Conservation (phyloP, 2,888 invertebrate genomes). For the Parascotia fuliginaria region DNA sequence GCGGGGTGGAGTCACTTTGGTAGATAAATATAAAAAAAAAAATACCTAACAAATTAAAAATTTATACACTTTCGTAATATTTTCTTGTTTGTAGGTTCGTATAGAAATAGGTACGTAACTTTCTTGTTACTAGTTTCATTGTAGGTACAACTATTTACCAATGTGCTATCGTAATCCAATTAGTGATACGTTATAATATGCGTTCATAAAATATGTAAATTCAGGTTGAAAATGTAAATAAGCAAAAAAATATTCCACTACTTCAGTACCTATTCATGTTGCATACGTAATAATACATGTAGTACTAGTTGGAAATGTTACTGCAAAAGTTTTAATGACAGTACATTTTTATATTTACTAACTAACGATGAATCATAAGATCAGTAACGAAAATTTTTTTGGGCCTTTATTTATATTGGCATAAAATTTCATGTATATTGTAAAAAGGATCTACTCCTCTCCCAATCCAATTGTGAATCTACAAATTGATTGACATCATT, state of each 20-base stretch:
- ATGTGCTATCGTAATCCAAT: neutral
- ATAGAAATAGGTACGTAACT: neutral
- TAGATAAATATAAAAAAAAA: too few relatives aligned
- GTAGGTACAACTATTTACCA: neutral
- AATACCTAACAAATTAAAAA: neutral
- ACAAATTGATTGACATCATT: too few relatives aligned
- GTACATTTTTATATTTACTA: neutral
- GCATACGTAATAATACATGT: conserved; percentile 14
- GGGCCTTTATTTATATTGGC: too few relatives aligned
- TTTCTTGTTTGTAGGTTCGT: neutral
- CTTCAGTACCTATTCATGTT: conserved; percentile 13
- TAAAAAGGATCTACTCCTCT: too few relatives aligned
- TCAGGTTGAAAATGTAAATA: neutral
- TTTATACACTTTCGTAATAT: neutral
- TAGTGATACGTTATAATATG: neutral
- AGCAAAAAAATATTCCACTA: neutral
- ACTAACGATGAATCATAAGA: too few relatives aligned
- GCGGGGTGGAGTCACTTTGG: too few relatives aligned
- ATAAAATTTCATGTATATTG: too few relatives aligned
- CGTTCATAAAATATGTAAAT: neutral
- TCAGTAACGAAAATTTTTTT: too few relatives aligned
- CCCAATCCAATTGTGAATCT: too few relatives aligned
- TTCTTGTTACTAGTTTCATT: neutral
- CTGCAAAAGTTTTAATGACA: neutral
- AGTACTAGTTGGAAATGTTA: neutral